These are phyloP conservation scores for Vireo griseus DNA, from an alignment of 2,797 vertebrate genomes.

Conservation along the genomic window DNA sequence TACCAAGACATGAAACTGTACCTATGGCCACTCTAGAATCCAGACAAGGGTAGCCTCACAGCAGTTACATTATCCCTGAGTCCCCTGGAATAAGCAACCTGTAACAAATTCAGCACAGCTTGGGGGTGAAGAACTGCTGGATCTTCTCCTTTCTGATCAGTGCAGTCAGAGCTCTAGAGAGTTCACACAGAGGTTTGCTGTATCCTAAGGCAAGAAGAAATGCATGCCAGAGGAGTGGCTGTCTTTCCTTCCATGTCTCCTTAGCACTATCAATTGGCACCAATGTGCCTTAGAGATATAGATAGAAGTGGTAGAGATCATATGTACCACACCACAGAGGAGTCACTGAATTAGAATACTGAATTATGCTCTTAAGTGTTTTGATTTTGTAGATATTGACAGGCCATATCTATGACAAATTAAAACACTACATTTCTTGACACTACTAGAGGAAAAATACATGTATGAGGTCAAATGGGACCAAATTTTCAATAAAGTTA, in stretches of 20 bases:
- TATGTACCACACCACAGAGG: background rate
- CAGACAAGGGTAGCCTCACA: background rate
- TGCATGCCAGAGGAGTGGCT: background rate
- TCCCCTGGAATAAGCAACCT: background rate
- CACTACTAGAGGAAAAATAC: background rate
- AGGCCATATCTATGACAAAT: constrained; percentile 15
- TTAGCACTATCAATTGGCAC: background rate
- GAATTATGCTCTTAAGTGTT: constrained; percentile 7
- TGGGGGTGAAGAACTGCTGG: background rate
- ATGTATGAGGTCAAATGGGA: background rate
- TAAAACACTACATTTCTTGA: constrained; percentile 24
- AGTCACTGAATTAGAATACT: background rate
- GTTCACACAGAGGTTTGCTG: background rate
- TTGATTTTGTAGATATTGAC: background rate
- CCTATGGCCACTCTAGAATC: background rate
- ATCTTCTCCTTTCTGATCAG: background rate
- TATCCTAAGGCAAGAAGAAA: background rate
- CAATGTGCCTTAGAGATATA: background rate
- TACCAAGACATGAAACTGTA: background rate
- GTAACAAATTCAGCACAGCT: background rate
- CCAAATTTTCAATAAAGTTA: background rate
- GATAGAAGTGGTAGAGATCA: background rate
- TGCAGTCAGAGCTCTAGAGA: background rate
- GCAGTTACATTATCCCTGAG: background rate
- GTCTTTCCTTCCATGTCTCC: background rate